phyloP scores from a whole-genome alignment of 2,797 vertebrate species.

The Melanotaenia parkinsoni region DNA sequence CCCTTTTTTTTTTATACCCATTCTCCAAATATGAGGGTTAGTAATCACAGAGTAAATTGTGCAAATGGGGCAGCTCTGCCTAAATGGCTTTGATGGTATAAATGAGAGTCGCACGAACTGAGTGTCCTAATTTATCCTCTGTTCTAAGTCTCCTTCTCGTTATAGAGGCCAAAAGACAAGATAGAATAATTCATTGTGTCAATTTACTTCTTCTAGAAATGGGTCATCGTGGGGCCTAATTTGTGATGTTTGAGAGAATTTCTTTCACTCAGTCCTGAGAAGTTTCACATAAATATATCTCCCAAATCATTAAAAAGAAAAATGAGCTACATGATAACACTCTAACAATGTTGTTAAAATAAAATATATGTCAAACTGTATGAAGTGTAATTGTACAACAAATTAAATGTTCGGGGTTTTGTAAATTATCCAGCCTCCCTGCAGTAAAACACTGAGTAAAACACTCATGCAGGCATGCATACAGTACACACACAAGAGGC shows the following conservation, averaged over 20 bases:
- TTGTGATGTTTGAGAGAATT: conserved; percentile 70
- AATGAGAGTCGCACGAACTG: conserved; percentile 62
- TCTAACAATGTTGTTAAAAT: conserved; percentile 54
- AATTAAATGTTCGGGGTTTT: conserved; percentile 46
- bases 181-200: conserved; percentile 78
- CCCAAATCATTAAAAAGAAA: conserved; percentile 51
- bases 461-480: conserved; percentile 11
- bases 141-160: conserved; percentile 59
- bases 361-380: conserved; percentile 49
- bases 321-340: conserved; percentile 43
- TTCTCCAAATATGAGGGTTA: conserved; percentile 42
- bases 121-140: conserved; percentile 72
- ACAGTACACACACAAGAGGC: neutral
- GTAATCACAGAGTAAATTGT: conserved; percentile 69
- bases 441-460: conserved; percentile 5
- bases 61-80: conserved; percentile 60
- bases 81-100: conserved; percentile 71
- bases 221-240: conserved; percentile 78
- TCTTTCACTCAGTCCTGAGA: conserved; percentile 51
- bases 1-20: neutral
- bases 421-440: conserved; percentile 7
- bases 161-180: conserved; percentile 65
- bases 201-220: conserved; percentile 75
- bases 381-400: conserved; percentile 46
- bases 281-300: conserved; percentile 50